These are phyloP conservation scores for Oryzaephilus surinamensis DNA, from an alignment of 1,140 invertebrate genomes.

Conservation along the genomic window DNA sequence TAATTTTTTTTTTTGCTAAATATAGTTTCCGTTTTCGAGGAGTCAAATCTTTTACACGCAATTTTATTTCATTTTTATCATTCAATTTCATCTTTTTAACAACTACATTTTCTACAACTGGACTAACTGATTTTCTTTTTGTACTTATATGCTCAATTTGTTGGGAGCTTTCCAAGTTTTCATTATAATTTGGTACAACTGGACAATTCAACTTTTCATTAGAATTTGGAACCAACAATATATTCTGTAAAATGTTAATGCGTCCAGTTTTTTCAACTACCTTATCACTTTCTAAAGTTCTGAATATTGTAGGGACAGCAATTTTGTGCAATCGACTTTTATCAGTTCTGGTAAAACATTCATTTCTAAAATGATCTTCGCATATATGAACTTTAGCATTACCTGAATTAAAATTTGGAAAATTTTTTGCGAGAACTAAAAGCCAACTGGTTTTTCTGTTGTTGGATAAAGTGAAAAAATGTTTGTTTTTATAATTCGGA, in stretches of 20 bases:
- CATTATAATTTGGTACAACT: too few relatives aligned
- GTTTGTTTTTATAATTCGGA: neutral
- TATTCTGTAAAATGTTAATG: too few relatives aligned
- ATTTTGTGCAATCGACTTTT: neutral
- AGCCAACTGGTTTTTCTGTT: too few relatives aligned
- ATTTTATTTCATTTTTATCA: slow-evolving; percentile 3
- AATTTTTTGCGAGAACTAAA: neutral
- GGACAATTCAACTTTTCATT: too few relatives aligned
- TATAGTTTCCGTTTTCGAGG: slow-evolving; percentile 2
- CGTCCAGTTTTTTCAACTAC: too few relatives aligned
- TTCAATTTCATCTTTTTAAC: too few relatives aligned
- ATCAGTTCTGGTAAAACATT: neutral
- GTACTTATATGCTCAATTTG: too few relatives aligned
- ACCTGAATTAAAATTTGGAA: neutral
- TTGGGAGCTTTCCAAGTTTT: too few relatives aligned
- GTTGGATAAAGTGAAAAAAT: neutral
- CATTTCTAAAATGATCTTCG: neutral
- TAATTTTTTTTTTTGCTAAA: neutral
- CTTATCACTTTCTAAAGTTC: too few relatives aligned
- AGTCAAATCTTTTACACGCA: neutral
- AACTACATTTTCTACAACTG: too few relatives aligned
- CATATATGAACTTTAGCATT: slow-evolving; percentile 1
- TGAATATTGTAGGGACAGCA: neutral
- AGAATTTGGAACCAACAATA: too few relatives aligned
- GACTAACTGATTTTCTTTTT: too few relatives aligned